A percentile compares a stretch with the other conserved stretches of the same genome.
Evolutionary conservation across 2,797 vertebrate genomes (phyloP).

Genomic region (Periparus ater): DNA sequence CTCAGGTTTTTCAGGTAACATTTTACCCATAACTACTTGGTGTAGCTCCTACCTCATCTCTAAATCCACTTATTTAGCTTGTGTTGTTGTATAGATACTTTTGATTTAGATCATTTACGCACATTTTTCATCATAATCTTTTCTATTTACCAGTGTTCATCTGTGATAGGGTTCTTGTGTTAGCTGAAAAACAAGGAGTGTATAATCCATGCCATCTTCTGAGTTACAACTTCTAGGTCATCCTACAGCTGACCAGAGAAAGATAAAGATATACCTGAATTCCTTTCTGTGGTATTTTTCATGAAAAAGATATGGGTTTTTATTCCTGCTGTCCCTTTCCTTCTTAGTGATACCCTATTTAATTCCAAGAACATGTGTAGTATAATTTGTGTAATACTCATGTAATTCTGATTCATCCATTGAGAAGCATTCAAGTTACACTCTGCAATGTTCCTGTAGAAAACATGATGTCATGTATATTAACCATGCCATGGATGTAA

Average conservation of each 20-base stretch:
- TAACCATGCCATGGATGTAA: not conserved
- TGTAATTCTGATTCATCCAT: not conserved
- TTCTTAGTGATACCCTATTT: not conserved
- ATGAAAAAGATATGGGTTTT: rapidly evolving
- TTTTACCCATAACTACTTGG: not conserved
- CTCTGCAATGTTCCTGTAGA: not conserved
- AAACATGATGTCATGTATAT: not conserved
- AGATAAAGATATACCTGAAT: not conserved
- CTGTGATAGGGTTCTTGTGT: not conserved
- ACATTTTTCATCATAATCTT: not conserved
- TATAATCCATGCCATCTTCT: not conserved
- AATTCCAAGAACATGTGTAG: not conserved
- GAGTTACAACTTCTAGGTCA: not conserved
- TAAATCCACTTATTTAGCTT: not conserved
- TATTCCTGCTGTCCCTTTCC: not conserved
- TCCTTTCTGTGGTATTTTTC: not conserved
- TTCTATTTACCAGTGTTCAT: not conserved
- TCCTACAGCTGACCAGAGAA: not conserved
- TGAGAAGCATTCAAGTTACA: not conserved
- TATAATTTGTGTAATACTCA: not conserved
- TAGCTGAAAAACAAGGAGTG: not conserved
- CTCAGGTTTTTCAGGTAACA: not conserved
- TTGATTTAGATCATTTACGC: not conserved
- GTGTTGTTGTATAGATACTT: not conserved
- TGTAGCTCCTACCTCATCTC: not conserved